Evolutionary conservation across 1,140 invertebrate genomes (phyloP), one percentile per base, ranked within the genome.

Genomic region (Uloborus diversus): DNA sequence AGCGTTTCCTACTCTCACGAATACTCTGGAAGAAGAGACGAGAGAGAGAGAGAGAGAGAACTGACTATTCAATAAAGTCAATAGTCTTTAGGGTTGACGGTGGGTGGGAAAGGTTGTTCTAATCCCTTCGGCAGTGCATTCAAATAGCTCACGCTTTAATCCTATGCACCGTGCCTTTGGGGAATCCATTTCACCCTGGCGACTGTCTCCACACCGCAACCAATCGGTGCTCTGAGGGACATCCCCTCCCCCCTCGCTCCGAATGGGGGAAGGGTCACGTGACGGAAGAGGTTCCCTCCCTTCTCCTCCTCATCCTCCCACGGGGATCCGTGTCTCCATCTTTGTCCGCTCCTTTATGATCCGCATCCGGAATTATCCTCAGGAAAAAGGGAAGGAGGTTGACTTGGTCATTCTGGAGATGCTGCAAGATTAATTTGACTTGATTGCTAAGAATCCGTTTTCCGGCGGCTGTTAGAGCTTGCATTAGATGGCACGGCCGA

Each of bases 61-160:
- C 53, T 37, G 47, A 68, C 68, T 70, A 70, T 70, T 70, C 68
- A 70, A 59, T 70, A 42, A 57, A 70, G 68, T 57, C 68, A 70
- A 70, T 70, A 57, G 51, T 70, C 68, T 70, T 57, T 7, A 11
- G 23, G n/a, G 49, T 13, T 3, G 25, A 37, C 0, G 51, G 68
- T 49, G 17, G 35, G 27, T 17, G 32, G 14, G n/a, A 23, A 28
- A 30, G 23, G 23, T 35, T 49, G 64, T 42, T 56, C 17, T 70
- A 70, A 70, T 57, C 68, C 30, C 20, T 37, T 70, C 68, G 65
- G 47, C 65, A 51, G 65, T 28, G 30, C 65, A 47, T 68, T 68
- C 65, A 68, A 68, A 68, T 37, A 32, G 65, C 65, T 51, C 49
- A 53, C 47, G 42, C 17, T 51, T 25, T 68, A 32, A 68, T 68